Percentiles rank a stretch among this genome's conserved stretches.
These are phyloP conservation scores for Drosophila flavopinicola DNA, from an alignment of 2,888 invertebrate genomes.

Conservation along the genomic window DNA sequence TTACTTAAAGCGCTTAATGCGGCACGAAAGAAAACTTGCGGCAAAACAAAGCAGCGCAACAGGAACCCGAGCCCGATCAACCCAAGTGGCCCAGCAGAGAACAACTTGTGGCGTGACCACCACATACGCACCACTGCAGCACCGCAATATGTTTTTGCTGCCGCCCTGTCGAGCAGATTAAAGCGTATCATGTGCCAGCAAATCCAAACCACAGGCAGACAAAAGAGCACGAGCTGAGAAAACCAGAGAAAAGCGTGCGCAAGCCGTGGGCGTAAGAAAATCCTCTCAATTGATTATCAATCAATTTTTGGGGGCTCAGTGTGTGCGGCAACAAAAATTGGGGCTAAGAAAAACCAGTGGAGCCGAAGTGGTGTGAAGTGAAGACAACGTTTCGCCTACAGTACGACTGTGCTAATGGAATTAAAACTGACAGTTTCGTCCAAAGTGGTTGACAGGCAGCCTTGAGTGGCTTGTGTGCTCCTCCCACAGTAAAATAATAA, in stretches of 20 bases:
- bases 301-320: constrained; percentile 64
- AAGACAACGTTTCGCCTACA: constrained; percentile 8
- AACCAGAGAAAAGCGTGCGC: constrained; percentile 1
- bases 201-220: constrained; percentile 74
- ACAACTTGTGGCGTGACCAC: constrained; percentile 71
- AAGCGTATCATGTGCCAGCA: constrained; percentile 77
- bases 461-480: constrained; percentile 28
- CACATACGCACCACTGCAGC: constrained; percentile 43
- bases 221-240: constrained; percentile 20
- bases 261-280: constrained; percentile 58
- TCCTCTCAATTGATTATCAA: constrained; percentile 83
- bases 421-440: constrained; percentile 73
- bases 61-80: constrained; percentile 11
- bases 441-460: constrained; percentile 62
- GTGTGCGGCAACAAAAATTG: constrained; percentile 13
- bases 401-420: constrained; percentile 65
- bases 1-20: constrained; percentile 77
- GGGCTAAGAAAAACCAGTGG: constrained; percentile 34
- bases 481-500: constrained; percentile 43
- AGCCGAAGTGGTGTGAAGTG: constrained; percentile 5
- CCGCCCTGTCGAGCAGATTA: constrained; percentile 56
- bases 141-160: constrained; percentile 57
- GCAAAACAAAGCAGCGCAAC: constrained; percentile 27
- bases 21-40: constrained; percentile 41
- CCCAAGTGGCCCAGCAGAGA: constrained; percentile 9